Percentiles rank a stretch among this genome's conserved stretches.
Conservation (phyloP, 2,113 vertebrate species). For the Sceloporus undulatus region DNA sequence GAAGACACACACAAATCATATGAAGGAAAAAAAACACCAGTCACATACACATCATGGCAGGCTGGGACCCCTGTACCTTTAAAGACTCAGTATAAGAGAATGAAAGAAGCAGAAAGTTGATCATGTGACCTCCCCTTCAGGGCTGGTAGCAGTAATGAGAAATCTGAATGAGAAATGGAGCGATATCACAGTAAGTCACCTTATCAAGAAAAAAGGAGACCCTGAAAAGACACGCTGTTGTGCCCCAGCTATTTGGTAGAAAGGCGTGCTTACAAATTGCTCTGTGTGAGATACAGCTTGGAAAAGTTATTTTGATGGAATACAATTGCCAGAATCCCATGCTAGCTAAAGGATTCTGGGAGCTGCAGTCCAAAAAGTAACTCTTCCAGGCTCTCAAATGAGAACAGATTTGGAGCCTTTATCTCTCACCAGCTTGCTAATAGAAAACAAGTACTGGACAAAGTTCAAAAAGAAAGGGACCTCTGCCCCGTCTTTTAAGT, state of each 20-base stretch:
- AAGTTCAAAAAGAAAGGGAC: conserved; percentile 42
- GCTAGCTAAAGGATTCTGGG: too few relatives aligned
- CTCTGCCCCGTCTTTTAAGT: not conserved
- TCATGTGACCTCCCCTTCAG: conserved; percentile 74
- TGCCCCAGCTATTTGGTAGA: conserved; percentile 20
- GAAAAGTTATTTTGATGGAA: too few relatives aligned
- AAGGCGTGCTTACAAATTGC: conserved; percentile 21
- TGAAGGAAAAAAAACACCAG: conserved; percentile 70
- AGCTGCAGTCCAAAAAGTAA: too few relatives aligned
- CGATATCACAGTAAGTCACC: conserved; percentile 67
- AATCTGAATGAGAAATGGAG: conserved; percentile 76
- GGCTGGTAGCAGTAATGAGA: conserved; percentile 75
- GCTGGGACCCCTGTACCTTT: conserved; percentile 76
- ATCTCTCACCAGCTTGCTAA: conserved; percentile 35
- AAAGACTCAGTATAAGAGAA: conserved; percentile 73
- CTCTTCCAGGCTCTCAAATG: too few relatives aligned
- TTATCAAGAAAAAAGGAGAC: conserved; percentile 16
- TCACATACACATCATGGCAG: conserved; percentile 65
- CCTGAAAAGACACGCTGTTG: conserved; percentile 41
- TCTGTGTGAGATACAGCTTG: not conserved
- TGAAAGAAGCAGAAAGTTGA: conserved; percentile 74
- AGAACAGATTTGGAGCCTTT: not conserved
- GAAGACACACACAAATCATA: conserved; percentile 43
- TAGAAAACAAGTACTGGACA: not conserved
- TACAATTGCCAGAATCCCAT: too few relatives aligned